Conservation (phyloP, 2,113 vertebrate species). For the Sisor rabdophorus region DNA sequence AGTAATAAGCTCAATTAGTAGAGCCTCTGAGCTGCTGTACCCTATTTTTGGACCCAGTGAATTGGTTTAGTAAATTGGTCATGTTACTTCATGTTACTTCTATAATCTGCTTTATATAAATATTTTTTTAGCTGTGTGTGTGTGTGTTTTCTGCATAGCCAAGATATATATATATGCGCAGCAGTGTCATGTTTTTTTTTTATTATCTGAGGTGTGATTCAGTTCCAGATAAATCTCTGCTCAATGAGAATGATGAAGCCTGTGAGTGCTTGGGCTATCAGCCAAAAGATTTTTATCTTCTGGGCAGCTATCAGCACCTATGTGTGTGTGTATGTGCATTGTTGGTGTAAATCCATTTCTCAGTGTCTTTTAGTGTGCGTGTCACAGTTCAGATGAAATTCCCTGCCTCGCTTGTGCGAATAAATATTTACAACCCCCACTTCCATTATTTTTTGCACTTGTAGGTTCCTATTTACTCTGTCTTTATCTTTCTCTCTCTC, state of each 20-base stretch:
- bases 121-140: too few relatives aligned
- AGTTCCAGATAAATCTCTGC: constrained; percentile 37
- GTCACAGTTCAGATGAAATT: constrained; percentile 36
- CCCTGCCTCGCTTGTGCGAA: constrained; percentile 24
- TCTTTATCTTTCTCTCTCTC: neutral
- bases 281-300: constrained; percentile 62
- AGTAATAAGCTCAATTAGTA: too few relatives aligned
- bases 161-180: neutral
- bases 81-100: too few relatives aligned
- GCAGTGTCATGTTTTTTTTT: constrained; percentile 19
- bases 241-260: constrained; percentile 62
- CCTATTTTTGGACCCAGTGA: too few relatives aligned
- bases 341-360: constrained; percentile 21
- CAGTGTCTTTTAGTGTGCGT: constrained; percentile 12
- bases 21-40: too few relatives aligned
- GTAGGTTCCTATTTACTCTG: constrained; percentile 23
- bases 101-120: too few relatives aligned
- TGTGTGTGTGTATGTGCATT: constrained; percentile 26
- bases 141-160: neutral
- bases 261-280: constrained; percentile 51
- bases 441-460: constrained; percentile 32
- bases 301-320: constrained; percentile 17
- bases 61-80: too few relatives aligned
- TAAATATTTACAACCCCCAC: constrained; percentile 38
- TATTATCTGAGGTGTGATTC: constrained; percentile 16